phyloP scores from a whole-genome alignment of 2,797 vertebrate genomes.

The Megalops cyprinoides region DNA sequence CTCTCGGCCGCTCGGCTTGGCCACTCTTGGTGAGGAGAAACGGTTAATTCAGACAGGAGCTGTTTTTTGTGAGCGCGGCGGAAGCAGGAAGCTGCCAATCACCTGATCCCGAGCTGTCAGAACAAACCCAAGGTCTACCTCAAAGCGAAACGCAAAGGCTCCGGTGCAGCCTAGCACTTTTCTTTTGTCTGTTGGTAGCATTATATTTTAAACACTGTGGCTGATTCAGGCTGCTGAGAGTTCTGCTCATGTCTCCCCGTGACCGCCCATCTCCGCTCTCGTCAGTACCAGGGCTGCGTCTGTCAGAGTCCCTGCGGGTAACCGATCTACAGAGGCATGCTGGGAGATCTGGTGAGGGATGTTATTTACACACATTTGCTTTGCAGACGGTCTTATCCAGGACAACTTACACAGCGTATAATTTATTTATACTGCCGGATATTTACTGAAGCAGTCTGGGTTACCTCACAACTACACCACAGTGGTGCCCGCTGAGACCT shows the following conservation, averaged over 20 bases:
- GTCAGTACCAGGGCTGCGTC: neutral
- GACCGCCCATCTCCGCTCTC: neutral
- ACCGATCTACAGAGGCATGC: neutral
- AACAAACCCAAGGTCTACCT: neutral
- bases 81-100: neutral
- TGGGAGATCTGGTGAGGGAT: neutral
- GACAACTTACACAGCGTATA: too few relatives aligned
- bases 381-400: too few relatives aligned
- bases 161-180: too few relatives aligned
- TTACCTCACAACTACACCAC: too few relatives aligned
- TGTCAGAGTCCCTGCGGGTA: neutral
- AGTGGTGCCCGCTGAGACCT: too few relatives aligned
- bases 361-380: too few relatives aligned
- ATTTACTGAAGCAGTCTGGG: too few relatives aligned
- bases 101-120: neutral
- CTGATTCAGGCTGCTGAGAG: neutral
- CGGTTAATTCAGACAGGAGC: neutral
- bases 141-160: neutral
- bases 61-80: neutral
- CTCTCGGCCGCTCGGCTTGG: neutral
- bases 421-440: too few relatives aligned
- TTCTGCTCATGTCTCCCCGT: neutral
- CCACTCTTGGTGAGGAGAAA: neutral
- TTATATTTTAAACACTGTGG: neutral
- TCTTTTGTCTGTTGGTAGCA: too few relatives aligned